These are phyloP conservation scores for Trinorchestia longiramus DNA, from an alignment of 1,140 invertebrate species.

Conservation along the genomic window DNA sequence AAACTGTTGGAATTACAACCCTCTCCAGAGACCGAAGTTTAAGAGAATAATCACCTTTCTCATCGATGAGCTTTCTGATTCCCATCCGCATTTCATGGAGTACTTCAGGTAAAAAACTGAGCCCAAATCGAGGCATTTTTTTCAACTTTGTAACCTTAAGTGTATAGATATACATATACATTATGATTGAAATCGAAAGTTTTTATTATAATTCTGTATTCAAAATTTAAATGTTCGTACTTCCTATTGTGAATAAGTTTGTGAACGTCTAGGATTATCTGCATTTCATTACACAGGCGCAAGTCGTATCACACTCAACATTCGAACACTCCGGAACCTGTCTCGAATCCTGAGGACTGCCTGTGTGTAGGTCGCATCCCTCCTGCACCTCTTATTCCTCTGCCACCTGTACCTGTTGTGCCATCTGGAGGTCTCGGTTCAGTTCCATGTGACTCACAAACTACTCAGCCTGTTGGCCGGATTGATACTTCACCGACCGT, in stretches of 20 bases:
- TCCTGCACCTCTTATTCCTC: not conserved
- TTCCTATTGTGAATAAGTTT: not conserved
- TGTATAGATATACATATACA: not conserved
- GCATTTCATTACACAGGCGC: slow-evolving; percentile 39
- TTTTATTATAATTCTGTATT: not conserved
- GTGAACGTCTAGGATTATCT: not conserved
- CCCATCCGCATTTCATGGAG: not conserved
- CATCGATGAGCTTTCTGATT: not conserved
- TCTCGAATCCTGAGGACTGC: too few species aligned
- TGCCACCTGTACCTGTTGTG: not conserved
- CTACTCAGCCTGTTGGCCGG: not conserved
- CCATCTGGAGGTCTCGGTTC: not conserved
- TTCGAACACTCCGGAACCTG: not conserved
- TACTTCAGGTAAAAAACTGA: not conserved
- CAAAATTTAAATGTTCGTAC: not conserved
- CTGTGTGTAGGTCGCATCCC: not conserved
- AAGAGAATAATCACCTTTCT: not conserved
- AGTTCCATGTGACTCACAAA: not conserved
- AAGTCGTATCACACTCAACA: not conserved
- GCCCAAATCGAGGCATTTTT: not conserved
- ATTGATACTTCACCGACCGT: not conserved
- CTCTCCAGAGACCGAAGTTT: not conserved
- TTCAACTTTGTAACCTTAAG: not conserved
- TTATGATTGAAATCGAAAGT: not conserved
- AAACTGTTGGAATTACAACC: not conserved